Conservation (phyloP, 2,888 invertebrate genomes). For the Athrips mouffetella region DNA sequence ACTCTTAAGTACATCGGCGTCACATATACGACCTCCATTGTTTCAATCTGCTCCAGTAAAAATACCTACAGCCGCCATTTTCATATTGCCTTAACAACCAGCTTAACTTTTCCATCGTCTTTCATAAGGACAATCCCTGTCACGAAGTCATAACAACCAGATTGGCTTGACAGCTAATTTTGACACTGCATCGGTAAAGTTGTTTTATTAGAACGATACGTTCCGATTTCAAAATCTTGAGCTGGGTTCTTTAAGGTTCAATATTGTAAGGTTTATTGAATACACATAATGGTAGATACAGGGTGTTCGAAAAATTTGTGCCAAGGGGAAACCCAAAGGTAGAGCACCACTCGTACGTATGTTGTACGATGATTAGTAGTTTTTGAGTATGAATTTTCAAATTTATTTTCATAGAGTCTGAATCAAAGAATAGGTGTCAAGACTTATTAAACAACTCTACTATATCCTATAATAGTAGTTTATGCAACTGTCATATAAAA, state of each 20-base stretch:
- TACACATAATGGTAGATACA: too few relatives aligned
- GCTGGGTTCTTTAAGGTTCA: constrained; percentile 9
- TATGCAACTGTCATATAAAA: too few relatives aligned
- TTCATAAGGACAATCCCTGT: neutral
- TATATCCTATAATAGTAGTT: too few relatives aligned
- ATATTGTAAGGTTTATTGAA: constrained; percentile 19
- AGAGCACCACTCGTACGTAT: too few relatives aligned
- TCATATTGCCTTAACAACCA: constrained; percentile 20
- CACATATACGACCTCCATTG: constrained; percentile 30
- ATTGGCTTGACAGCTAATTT: neutral
- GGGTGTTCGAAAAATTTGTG: too few relatives aligned
- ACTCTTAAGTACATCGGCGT: constrained; percentile 23
- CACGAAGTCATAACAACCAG: constrained; percentile 16
- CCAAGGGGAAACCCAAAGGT: too few relatives aligned
- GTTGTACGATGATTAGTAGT: too few relatives aligned
- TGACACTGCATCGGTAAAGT: constrained; percentile 10
- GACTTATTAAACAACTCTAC: too few relatives aligned
- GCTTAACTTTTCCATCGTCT: neutral
- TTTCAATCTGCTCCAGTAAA: constrained; percentile 32
- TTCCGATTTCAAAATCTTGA: neutral
- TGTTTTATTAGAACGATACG: constrained; percentile 7
- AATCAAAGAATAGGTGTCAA: too few relatives aligned
- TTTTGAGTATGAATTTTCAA: too few relatives aligned
- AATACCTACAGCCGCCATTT: constrained; percentile 34
- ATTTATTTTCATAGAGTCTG: too few relatives aligned